Evolutionary conservation across 2,113 vertebrate species (phyloP), one percentile per base, ranked within the genome.

Genomic region (Cairina moschata): DNA sequence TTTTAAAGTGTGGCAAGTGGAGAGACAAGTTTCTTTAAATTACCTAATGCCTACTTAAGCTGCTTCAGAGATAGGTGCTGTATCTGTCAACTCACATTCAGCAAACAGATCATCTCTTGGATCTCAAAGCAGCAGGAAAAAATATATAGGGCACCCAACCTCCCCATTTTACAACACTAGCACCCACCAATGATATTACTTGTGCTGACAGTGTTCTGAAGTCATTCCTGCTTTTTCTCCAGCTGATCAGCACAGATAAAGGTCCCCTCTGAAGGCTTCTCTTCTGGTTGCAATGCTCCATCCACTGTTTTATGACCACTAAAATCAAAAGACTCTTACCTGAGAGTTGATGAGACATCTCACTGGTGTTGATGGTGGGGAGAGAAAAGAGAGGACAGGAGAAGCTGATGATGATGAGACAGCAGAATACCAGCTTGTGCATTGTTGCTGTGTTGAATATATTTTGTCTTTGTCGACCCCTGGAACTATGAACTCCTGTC

Each of bases 401-500:
- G 86, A 96, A 78, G 59, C 93, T 93, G 67, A 93, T 5, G 8
- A 98, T 48, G 8, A 98, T 94, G 83, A 98, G 48, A 6, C 96
- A 98, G 95, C 94, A 93, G 52, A 94, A 94, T 9, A 78, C 69
- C 84, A 98, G 96, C 74, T 86, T 97, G 3, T 90, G 91, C 98
- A 98, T 98, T 42, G 0, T 59, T 75, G 74, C 73, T 69, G 16
- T 34, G n/a, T 46, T 73, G 78, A 17, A 3, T 56, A 3, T 13
- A 32, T 52, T 46, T 63, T 0, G 46, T 88, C 87, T 78, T 84
- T 42, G 77, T 25, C 36, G 44, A 79, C 69, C 68, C 38, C 93
- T 73, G 76, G 36, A 69, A 78, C 16, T 78, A 62, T 8, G 60
- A 83, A 71, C 77, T 71, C 54, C 28, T 86, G 60, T 15, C 87